Percentiles rank a stretch among this genome's conserved stretches.
These are phyloP conservation scores for Halcyon smyrnensis DNA, from an alignment of 2,797 vertebrate species.

Conservation along the genomic window DNA sequence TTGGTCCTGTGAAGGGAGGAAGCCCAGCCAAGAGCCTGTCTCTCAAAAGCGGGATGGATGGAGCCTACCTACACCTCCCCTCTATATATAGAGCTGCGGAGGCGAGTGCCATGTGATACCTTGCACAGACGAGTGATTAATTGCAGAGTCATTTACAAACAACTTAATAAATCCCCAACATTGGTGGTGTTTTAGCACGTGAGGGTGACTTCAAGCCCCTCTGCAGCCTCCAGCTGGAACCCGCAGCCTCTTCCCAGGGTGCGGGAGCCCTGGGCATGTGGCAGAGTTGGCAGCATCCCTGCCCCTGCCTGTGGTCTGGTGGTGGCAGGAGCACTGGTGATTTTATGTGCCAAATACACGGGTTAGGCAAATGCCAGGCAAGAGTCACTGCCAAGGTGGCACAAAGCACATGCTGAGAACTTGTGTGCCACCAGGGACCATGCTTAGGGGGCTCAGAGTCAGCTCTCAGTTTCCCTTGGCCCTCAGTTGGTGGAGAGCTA, in stretches of 20 bases:
- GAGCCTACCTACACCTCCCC: background rate
- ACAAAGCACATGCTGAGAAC: accelerated
- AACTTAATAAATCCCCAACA: background rate
- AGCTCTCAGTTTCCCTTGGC: background rate
- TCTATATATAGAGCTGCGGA: constrained; percentile 19
- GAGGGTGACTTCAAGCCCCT: background rate
- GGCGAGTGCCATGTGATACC: background rate
- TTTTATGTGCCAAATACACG: background rate
- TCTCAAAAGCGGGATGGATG: background rate
- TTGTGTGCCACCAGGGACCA: background rate
- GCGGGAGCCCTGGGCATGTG: accelerated
- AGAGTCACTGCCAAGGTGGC: background rate
- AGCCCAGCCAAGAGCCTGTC: background rate
- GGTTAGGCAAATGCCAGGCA: background rate
- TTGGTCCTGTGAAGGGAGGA: background rate
- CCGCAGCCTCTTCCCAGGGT: background rate
- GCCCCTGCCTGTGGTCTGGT: background rate
- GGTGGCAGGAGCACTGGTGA: background rate
- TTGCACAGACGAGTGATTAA: constrained; percentile 21
- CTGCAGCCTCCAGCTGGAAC: background rate
- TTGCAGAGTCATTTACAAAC: constrained; percentile 30
- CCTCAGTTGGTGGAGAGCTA: background rate
- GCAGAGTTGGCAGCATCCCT: background rate
- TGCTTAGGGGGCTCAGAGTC: background rate
- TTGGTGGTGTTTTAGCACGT: background rate